Evolutionary conservation across 2,113 vertebrate species (phyloP), one percentile per base, ranked within the genome.

Genomic region (Oenanthe melanoleuca): DNA sequence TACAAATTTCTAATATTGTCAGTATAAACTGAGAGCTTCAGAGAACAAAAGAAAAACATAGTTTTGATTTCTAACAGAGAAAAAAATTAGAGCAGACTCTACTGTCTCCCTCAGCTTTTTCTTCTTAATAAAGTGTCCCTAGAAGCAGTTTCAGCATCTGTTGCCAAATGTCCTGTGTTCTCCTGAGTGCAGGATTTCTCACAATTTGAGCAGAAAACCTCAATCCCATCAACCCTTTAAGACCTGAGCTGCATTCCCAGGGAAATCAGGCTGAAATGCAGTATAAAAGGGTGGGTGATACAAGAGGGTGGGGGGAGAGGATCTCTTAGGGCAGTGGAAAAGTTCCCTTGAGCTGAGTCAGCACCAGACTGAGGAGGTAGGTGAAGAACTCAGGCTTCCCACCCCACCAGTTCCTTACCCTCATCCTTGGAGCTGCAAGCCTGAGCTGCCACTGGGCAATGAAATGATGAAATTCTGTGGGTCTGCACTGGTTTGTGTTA

Each of bases 281-380:
- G 5, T n/a, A 1, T 28, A 8, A 29, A 34, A 17, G 42, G 34
- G 26, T 72, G 40, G 13, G 33, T 64, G 24, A 20, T 28, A 5
- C 1, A 14, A 60, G 11, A n/a, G 6, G 10, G 17, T 2, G 2
- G 13, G 47, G 55, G 14, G 23, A 31, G 24, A 47, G 12, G 9
- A 18, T 26, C 22, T 8, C 45, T 23, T 7, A 31, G 18, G 50
- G 13, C 34, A 20, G 14, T 5, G 42, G n/a, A 9, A 24, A 18
- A 25, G 23, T 3, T 2, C 5, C 40, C 2, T 4, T 25, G 20
- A 23, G 34, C 56, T n/a, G 64, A 37, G 25, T 11, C 11, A 47
- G 42, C 17, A 28, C 11, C 12, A 12, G 52, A 3, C 40, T 1
- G 1, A 24, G 29, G 50, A 16, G 31, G 42, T 5, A 14, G 66